A percentile compares a stretch with the other conserved stretches of the same genome.
phyloP scores from a whole-genome alignment of 2,888 invertebrate species.

The Meghimatium bilineatum region DNA sequence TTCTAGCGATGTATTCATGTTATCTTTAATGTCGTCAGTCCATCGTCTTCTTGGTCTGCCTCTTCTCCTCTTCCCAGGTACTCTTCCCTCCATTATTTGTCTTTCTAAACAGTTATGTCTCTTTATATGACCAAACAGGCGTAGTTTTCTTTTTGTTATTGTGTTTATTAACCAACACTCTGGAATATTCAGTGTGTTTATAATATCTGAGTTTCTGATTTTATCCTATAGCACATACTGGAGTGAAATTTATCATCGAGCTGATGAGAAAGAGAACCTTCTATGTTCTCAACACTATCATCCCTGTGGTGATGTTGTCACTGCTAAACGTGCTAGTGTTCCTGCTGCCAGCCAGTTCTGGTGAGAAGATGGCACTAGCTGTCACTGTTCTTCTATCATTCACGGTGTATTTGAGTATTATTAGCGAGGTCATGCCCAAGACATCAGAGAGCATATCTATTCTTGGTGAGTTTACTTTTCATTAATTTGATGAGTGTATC shows the following conservation, averaged over 20 bases:
- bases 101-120: no score
- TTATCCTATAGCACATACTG: constrained; percentile 55
- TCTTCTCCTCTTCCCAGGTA: no score
- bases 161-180: no score
- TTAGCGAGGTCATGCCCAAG: constrained; percentile 65
- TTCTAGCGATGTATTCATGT: no score
- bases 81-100: no score
- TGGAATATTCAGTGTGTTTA: no score
- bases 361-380: constrained; percentile 65
- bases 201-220: no score
- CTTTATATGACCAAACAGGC: no score
- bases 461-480: constrained; percentile 52
- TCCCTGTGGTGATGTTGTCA: constrained; percentile 63
- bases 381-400: constrained; percentile 65
- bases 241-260: constrained; percentile 55
- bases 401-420: constrained; percentile 64
- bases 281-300: constrained; percentile 63
- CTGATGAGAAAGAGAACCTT: constrained; percentile 60
- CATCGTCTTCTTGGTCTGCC: no score
- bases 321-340: constrained; percentile 63
- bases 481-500: no score
- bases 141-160: no score
- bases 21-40: no score
- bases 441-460: constrained; percentile 65
- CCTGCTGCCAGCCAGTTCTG: constrained; percentile 60